phyloP scores from a whole-genome alignment of 2,797 vertebrate species.

The Chanos chanos region DNA sequence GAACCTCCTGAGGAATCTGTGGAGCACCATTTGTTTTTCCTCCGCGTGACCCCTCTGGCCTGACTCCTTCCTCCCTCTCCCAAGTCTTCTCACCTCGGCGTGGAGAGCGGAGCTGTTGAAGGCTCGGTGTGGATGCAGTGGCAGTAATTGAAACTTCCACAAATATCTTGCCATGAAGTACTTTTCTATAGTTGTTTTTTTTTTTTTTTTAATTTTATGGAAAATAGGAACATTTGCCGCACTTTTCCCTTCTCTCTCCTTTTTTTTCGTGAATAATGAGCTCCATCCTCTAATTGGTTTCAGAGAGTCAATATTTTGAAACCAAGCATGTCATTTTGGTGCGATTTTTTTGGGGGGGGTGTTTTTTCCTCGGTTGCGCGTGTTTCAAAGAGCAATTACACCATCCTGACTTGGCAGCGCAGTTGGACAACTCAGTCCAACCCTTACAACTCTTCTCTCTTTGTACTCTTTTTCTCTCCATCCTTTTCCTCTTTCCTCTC shows the following conservation, averaged over 20 bases:
- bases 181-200: not conserved
- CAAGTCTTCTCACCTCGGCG: too few relatives aligned
- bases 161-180: not conserved
- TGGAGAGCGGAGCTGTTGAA: too few relatives aligned
- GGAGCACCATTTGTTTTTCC: too few relatives aligned
- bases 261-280: not conserved
- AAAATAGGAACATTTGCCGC: not conserved
- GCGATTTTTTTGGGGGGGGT: too few relatives aligned
- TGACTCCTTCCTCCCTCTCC: too few relatives aligned
- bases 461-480: constrained; percentile 27
- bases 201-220: not conserved
- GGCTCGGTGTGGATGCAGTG: too few relatives aligned
- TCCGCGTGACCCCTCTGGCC: too few relatives aligned
- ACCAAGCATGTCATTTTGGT: constrained; percentile 26
- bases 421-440: constrained; percentile 50
- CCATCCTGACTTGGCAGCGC: constrained; percentile 36
- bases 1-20: too few relatives aligned
- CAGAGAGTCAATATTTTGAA: constrained; percentile 46
- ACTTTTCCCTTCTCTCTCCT: not conserved
- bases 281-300: constrained; percentile 25
- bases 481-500: constrained; percentile 36
- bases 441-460: constrained; percentile 29
- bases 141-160: not conserved
- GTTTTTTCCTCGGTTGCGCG: constrained; percentile 42
- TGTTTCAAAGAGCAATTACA: constrained; percentile 48